Base-by-base conservation (phyloP, 1,140 invertebrate species). In the Heliothis subflexa region DNA sequence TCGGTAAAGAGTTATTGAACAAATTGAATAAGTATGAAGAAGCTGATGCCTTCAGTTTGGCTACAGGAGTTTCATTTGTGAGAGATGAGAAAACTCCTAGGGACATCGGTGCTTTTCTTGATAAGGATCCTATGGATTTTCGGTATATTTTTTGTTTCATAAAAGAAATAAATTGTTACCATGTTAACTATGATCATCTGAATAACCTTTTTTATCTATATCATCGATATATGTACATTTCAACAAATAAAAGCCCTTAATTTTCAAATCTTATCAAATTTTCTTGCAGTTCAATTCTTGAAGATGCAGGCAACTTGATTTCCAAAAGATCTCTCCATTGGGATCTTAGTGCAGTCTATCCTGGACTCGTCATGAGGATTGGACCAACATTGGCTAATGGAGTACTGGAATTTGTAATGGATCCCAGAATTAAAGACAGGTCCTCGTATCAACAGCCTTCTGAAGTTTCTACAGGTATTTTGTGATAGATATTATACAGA, bases 81-180 rank as follows among this genome's bases (percentile, higher is more conserved):
- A 95, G 95, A 83, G 95, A 96, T 88, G 96, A 96, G 45, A 94
- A 95, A 72, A 93, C 95, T 76, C 90, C 95, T 73, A 89, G 95
- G 84, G 89, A 95, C 91, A 82, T 94, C 85, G 95, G 93, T 81
- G 96, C 95, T 87, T 96, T 96, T 81, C 91, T 96, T 68, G 96
- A 97, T 82, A 96, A 96, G 73, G 96, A 97, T 93, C 96, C 97
- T 0, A 96, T 96, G 82, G 96, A 97, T 94, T 96, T 97, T 71
- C 95, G 96, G 91, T 97, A 95, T 28, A 28, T 13, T 21, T n/a
- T 18, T 50, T n/a, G 0, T 16, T 16, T 64, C 14, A 40, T 2
- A n/a, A n/a, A n/a, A n/a, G n/a, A n/a, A n/a, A n/a, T n/a, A n/a
- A n/a, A 40, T 45, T 5, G 11, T 45, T 40, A 64, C 61, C 18